These are phyloP conservation scores for Drosophila kikkawai DNA, from an alignment of 1,140 invertebrate genomes.

Conservation along the genomic window DNA sequence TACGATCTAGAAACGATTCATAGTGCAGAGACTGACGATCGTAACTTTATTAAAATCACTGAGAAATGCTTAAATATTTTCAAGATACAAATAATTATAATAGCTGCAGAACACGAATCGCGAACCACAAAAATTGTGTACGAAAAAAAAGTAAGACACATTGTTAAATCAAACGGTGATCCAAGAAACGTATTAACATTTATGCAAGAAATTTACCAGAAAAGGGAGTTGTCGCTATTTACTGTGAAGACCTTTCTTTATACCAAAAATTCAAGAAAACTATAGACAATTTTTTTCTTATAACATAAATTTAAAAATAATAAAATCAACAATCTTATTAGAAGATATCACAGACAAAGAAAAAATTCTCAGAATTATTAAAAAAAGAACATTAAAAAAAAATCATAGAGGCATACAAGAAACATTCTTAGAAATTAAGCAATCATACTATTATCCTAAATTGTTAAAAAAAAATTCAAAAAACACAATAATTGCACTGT, in stretches of 20 bases:
- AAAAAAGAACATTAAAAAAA: neutral
- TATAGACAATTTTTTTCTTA: neutral
- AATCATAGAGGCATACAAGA: too few relatives aligned
- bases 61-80: conserved; percentile 19
- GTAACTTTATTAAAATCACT: conserved; percentile 4
- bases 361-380: neutral
- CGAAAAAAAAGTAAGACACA: neutral
- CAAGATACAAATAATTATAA: neutral
- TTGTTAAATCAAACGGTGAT: neutral
- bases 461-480: neutral
- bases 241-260: neutral
- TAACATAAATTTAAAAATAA: too few relatives aligned
- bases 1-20: neutral
- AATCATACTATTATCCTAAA: neutral
- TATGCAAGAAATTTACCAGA: neutral
- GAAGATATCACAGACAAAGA: neutral
- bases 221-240: neutral
- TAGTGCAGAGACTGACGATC: neutral
- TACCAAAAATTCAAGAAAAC: neutral
- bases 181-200: neutral
- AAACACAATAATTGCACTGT: neutral
- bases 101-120: neutral
- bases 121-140: neutral
- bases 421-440: neutral
- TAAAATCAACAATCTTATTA: neutral